phyloP scores from a whole-genome alignment of 2,888 invertebrate genomes.

The Hetaerina titia region DNA sequence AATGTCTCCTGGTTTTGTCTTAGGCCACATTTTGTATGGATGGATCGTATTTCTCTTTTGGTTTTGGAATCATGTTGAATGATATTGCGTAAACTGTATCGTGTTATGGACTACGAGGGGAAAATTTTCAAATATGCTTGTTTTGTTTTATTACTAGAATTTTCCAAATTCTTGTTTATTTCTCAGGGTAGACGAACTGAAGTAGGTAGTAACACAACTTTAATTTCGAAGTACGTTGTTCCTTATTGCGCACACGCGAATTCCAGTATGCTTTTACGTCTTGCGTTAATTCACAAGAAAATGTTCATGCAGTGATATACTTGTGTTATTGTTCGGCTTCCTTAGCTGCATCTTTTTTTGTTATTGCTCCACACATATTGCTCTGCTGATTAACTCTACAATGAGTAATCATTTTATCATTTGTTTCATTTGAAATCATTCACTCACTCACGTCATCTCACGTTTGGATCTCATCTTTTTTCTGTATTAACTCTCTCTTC shows the following conservation, averaged over 20 bases:
- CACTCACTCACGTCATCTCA: not conserved
- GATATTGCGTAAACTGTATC: too few species aligned
- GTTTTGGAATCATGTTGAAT: too few species aligned
- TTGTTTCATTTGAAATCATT: not conserved
- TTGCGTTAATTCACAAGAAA: not conserved
- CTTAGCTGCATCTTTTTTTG: not conserved
- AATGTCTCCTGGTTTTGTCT: too few species aligned
- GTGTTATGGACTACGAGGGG: too few species aligned
- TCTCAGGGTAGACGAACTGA: too few species aligned
- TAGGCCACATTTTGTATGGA: too few species aligned
- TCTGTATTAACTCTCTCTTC: slow-evolving; percentile 39
- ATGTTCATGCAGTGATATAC: not conserved
- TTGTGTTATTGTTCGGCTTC: not conserved
- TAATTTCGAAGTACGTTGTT: too few species aligned
- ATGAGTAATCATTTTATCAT: not conserved
- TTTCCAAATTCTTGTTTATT: too few species aligned
- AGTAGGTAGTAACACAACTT: too few species aligned
- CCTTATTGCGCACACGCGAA: not conserved
- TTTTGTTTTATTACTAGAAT: too few species aligned
- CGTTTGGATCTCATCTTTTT: not conserved
- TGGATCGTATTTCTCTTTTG: too few species aligned
- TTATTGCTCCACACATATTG: not conserved
- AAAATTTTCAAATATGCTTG: too few species aligned
- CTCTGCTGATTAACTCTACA: not conserved
- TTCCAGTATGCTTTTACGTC: not conserved